These are phyloP conservation scores for Peromyscus californicus DNA, from an alignment of 2,113 vertebrate species.

Conservation along the genomic window DNA sequence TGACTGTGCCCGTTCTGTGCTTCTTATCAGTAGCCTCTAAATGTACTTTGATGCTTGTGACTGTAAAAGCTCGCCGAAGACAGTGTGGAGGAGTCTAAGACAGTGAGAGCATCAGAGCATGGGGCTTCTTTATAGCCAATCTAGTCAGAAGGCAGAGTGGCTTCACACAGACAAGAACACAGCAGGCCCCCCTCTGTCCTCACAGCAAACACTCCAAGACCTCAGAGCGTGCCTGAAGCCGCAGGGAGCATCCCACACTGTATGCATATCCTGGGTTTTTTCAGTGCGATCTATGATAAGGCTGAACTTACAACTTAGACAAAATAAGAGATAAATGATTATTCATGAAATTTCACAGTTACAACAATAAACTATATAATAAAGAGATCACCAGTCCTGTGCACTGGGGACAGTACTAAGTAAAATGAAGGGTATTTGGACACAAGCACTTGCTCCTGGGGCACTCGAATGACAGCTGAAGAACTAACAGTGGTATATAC, in stretches of 20 bases:
- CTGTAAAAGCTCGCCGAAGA: not conserved
- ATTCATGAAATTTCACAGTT: not conserved
- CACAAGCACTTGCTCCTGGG: no score
- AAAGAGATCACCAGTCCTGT: not conserved
- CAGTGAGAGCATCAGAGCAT: not conserved
- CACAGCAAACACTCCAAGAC: not conserved
- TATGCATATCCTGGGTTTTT: no score
- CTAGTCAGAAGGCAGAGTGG: not conserved
- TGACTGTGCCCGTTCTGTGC: not conserved
- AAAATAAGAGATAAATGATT: not conserved
- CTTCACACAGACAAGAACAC: not conserved
- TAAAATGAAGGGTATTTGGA: not conserved
- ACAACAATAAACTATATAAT: no score
- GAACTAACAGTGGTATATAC: not conserved
- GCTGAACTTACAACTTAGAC: not conserved
- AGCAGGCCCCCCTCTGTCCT: not conserved
- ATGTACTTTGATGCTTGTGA: not conserved
- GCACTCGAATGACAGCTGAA: not conserved
- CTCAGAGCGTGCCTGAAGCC: not conserved
- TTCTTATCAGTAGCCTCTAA: not conserved
- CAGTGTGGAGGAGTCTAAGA: not conserved
- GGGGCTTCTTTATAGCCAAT: not conserved
- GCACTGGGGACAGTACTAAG: not conserved
- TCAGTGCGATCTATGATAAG: not conserved
- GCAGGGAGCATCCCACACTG: rapidly evolving